Base-by-base conservation (phyloP, 1,140 invertebrate genomes). In the Ectropis grisescens region DNA sequence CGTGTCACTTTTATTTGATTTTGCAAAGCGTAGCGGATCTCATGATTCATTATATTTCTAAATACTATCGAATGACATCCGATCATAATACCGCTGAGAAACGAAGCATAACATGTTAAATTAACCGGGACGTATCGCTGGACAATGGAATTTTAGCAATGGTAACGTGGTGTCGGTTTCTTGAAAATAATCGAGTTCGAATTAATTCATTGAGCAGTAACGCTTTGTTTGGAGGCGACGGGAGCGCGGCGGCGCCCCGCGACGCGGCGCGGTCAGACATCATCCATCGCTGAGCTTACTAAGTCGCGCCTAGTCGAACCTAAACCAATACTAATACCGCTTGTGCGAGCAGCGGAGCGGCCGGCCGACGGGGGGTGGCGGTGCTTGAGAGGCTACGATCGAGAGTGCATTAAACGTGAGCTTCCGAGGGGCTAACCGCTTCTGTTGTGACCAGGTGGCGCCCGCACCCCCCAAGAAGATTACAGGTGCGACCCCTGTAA, bases 401-500 rank as follows among this genome's bases (percentile, higher is more conserved):
- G 71, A 68, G 71, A 78, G 75, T 74, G 78, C 72, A 78, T 78
- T 79, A 78, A 76, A 75, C 70, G 58, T 69, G 68, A 79, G 76
- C 75, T 69, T 68, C 75, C 58, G 67, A 58, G 69, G 75, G 71
- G 72, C 66, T 80, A 80, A 80, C 68, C 64, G 70, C 68, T 75
- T 76, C 66, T 78, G 67, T 78, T 81, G 72, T 81, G 74, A 78
- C 72, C 76, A 82, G 81, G 82, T 58, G 82, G 82, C 69, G 81
- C 71, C 51, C 81, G 72, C 74, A 68, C 76, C 74, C 65, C 76
- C 76, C 76, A 88, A 86, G 90, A 91, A 84, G 90, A 91, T 84
- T 92, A 92, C 87, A 87, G 91, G 78, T 93, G 91, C 85, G 90
- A 91, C 85, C 91, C 91, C 62, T 93, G 91, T 90, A 93, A 93